Evolutionary conservation across 2,888 invertebrate genomes (phyloP).

Genomic region (Tanypteryx hageni): DNA sequence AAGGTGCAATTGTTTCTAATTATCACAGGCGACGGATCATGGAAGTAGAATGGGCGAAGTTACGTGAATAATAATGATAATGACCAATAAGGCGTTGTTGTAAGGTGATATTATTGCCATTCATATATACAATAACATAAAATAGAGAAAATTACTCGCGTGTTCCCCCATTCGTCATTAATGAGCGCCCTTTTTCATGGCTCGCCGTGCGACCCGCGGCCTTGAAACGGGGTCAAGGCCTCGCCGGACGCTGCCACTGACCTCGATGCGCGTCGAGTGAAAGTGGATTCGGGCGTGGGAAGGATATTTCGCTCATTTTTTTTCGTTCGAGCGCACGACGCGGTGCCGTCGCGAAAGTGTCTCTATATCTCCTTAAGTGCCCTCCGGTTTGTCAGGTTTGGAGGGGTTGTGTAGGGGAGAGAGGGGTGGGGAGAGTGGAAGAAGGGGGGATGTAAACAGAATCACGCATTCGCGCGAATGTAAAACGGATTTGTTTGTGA

Average conservation of each 20-base stretch:
- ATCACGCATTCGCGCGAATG: no score
- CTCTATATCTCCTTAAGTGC: neutral
- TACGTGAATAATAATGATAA: no score
- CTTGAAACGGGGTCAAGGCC: constrained; percentile 22
- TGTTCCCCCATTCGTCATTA: neutral
- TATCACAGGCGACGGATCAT: no score
- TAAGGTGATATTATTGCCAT: no score
- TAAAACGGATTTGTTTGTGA: no score
- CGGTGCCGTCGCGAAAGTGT: neutral
- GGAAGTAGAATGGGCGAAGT: no score
- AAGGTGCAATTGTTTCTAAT: no score
- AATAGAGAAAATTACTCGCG: neutral
- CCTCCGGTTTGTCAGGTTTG: neutral
- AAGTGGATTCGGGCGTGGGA: constrained; percentile 11
- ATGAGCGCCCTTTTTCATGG: neutral
- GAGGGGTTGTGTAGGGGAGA: neutral
- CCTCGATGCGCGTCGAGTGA: constrained; percentile 41
- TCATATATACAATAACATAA: neutral
- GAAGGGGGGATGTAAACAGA: no score
- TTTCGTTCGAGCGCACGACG: neutral
- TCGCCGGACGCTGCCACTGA: constrained; percentile 47
- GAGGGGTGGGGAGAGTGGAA: neutral
- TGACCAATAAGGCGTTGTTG: no score
- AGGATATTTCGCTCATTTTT: neutral
- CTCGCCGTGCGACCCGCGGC: neutral